Base-by-base conservation (phyloP, 2,888 invertebrate species). In the Stenurella melanura region DNA sequence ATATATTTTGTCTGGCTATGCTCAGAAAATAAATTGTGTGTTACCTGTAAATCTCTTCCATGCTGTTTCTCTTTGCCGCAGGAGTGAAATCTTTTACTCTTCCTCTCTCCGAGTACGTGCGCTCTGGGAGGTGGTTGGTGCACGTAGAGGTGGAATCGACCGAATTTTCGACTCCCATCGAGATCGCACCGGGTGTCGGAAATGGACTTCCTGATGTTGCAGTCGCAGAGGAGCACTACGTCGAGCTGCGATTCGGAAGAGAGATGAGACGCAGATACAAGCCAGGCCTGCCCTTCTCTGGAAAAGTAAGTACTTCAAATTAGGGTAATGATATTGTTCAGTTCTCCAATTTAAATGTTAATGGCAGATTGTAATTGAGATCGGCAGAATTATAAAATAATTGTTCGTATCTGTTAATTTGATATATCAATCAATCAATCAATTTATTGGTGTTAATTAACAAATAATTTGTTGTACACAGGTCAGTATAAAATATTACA, bases 181-280 rank as follows among this genome's bases (percentile, higher is more conserved):
- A 91, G 61, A 91, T 93, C 67, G 87, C 87, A 50, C 87, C 87
- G 9, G 88, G 74, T n/a, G 90, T 90, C 1, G 90, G 86, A 75
- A 85, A 90, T 0, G 89, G 91, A 0, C 87, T 92, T 1, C 89
- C 89, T 4, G 93, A 93, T 38, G 91, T 93, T 0, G 92, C 93
- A 0, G 93, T 93, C 1, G 93, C 93, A 9, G 93, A 93, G 80
- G 93, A 93, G 82, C 93, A 93, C 84, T 93, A 93, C 81, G 93
- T 93, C 12, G 93, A 93, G 82, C 88, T 93, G 74, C 88, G 93
- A 68, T 93, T 93, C 74, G 93, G 93, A 67, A 92, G 91, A 72
- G 93, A 92, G 85, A 93, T 93, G 93, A 87, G 93, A 60, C 87
- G 93, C 64, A 88, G 93, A 60, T 93, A 93, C 87, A 93, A 93